phyloP scores from a whole-genome alignment of 2,888 invertebrate genomes.

The Pseudococcus viburni region DNA sequence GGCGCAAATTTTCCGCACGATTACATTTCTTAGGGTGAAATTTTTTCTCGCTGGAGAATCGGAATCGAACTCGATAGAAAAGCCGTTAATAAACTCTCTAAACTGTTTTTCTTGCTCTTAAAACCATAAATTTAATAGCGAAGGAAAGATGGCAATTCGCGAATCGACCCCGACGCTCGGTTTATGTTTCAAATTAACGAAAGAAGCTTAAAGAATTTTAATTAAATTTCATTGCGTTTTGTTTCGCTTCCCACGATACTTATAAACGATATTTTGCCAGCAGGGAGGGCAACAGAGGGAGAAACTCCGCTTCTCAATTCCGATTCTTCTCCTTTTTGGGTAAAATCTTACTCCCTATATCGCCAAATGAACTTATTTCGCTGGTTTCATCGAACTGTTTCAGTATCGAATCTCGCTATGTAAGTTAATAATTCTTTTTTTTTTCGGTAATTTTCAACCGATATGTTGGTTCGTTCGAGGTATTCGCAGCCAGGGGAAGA shows the following conservation, averaged over 20 bases:
- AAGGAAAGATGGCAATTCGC: neutral
- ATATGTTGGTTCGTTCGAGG: too few relatives aligned
- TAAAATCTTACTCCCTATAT: too few relatives aligned
- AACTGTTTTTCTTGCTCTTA: constrained; percentile 30
- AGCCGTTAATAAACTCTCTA: neutral
- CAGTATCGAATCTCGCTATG: too few relatives aligned
- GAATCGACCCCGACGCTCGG: neutral
- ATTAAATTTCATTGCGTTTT: constrained; percentile 57
- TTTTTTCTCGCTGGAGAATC: neutral
- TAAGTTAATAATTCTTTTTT: too few relatives aligned
- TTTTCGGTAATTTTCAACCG: too few relatives aligned
- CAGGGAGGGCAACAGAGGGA: neutral
- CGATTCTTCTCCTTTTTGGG: too few relatives aligned
- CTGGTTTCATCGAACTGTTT: too few relatives aligned
- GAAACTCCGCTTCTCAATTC: too few relatives aligned
- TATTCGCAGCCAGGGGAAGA: too few relatives aligned
- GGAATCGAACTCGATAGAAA: constrained; percentile 40
- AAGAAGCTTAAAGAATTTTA: constrained; percentile 54
- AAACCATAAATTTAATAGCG: constrained; percentile 23
- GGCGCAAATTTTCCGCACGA: constrained; percentile 30
- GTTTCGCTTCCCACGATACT: constrained; percentile 48
- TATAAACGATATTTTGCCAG: constrained; percentile 19
- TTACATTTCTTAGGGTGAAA: neutral
- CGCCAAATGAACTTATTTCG: too few relatives aligned
- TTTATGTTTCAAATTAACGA: constrained; percentile 52